Base-by-base conservation (phyloP, 1,140 invertebrate species). In the Drosophila sechellia region DNA sequence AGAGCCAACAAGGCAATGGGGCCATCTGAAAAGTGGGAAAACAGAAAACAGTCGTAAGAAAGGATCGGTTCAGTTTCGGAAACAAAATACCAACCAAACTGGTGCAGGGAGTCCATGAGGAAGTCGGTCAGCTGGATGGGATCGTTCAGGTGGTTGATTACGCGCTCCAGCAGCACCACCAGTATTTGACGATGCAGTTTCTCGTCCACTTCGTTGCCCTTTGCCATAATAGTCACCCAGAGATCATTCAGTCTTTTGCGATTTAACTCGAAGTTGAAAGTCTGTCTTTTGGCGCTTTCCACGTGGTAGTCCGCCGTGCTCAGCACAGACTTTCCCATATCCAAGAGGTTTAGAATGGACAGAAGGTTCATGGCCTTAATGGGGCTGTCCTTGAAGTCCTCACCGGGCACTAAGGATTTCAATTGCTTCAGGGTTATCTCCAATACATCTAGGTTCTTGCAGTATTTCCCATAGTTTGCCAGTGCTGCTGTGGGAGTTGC, bases 81-180 rank as follows among this genome's bases (percentile, higher is more conserved):
- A 13, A 3, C 1, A 10, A 20, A 43, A 48, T 55, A 85, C 90
- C 90, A 90, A 96, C 96, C 96, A 42, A 79, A 87, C 53, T 95
- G 94, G 89, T 98, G 96, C 57, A 98, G 95, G 11, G 97, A 97
- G 81, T 97, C 95, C 93, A 98, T 97, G 5, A 99, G 94, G 93
- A 98, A 98, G 90, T 99, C 98, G n/a, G 97, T 97, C 69, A 98
- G 93, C 37, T 96, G 92, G 45, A 98, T 93, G 6, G 98, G 97
- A 84, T 95, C 95, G 17, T 95, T 94, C 63, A 99, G 93, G 92
- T 97, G 94, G 12, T 95, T 94, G 93, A 99, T 94, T 11, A 98
- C 94, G 66, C 95, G 94, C 86, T 98, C 97, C 42, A 98, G 94
- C 13, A 99, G 92, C 49, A 97, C 94, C 60, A 97, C 93, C 8